Evolutionary conservation across 2,888 invertebrate genomes (phyloP).

Genomic region (Trypoxylon attenuatum): DNA sequence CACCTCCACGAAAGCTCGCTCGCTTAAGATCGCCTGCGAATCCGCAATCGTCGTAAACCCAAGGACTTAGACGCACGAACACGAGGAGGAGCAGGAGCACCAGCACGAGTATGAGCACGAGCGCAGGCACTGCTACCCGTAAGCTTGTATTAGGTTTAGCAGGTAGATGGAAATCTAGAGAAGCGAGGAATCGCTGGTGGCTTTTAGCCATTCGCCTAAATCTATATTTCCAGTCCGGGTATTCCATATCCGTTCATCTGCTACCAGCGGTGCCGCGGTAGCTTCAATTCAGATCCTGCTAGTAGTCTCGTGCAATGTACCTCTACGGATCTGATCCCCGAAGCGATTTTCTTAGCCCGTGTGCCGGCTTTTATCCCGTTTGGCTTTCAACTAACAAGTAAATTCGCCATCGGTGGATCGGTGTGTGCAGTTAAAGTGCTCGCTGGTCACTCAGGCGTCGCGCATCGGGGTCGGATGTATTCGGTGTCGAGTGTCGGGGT

Average conservation of each 20-base stretch:
- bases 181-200: conserved; percentile 44
- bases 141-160: conserved; percentile 38
- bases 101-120: conserved; percentile 19
- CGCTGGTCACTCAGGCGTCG: too few relatives aligned
- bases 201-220: conserved; percentile 69
- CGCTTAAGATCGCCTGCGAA: conserved; percentile 64
- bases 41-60: conserved; percentile 70
- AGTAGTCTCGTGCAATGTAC: too few relatives aligned
- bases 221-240: conserved; percentile 69
- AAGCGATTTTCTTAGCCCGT: too few relatives aligned
- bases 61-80: conserved; percentile 66
- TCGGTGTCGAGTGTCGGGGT: too few relatives aligned
- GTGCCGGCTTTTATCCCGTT: conserved; percentile 3
- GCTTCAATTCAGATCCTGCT: too few relatives aligned
- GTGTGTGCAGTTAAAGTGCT: too few relatives aligned
- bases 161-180: conserved; percentile 1
- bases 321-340: too few relatives aligned
- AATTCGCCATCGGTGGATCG: too few relatives aligned
- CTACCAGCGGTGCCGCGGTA: conserved; percentile 45
- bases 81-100: conserved; percentile 59
- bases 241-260: conserved; percentile 71
- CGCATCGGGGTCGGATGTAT: too few relatives aligned
- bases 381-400: too few relatives aligned
- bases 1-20: too few relatives aligned
- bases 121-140: conserved; percentile 2